phyloP scores from a whole-genome alignment of 2,797 vertebrate genomes.

The Melanogrammus aeglefinus region DNA sequence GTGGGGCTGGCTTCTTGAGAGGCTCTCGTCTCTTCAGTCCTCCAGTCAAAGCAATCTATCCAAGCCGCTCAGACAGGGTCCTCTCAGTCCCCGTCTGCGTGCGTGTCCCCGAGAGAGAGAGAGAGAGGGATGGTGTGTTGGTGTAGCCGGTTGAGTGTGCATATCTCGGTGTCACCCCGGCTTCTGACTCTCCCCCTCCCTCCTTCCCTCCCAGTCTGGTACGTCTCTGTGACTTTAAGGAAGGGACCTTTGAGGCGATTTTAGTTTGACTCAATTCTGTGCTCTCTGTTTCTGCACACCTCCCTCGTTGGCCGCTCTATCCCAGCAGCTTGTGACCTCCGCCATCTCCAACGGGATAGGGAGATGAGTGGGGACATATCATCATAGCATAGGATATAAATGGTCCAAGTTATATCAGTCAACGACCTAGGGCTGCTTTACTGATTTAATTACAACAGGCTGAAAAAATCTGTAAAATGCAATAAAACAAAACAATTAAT shows the following conservation, averaged over 20 bases:
- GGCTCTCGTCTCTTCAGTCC: background rate
- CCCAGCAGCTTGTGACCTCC: background rate
- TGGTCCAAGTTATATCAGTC: too few species aligned
- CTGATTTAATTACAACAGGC: too few species aligned
- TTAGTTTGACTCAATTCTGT: background rate
- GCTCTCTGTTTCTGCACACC: background rate
- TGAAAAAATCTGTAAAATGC: too few species aligned
- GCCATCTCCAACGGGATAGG: too few species aligned
- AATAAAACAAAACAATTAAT: background rate
- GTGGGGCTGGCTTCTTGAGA: background rate
- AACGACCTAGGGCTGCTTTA: too few species aligned
- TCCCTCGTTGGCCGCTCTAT: background rate
- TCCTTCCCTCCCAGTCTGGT: background rate
- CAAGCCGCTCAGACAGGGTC: background rate
- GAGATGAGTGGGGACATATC: too few species aligned
- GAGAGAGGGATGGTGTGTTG: background rate
- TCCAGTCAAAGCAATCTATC: background rate
- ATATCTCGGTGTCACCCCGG: slow-evolving; percentile 30
- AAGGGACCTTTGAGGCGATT: background rate
- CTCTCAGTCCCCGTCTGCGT: background rate
- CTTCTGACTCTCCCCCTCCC: slow-evolving; percentile 3
- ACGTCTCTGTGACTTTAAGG: background rate
- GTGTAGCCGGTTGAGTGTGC: background rate
- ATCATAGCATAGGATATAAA: too few species aligned
- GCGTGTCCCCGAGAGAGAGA: background rate